Percentiles rank a stretch among this genome's conserved stretches.
Conservation (phyloP, 2,797 vertebrate species). For the Molossus molossus region DNA sequence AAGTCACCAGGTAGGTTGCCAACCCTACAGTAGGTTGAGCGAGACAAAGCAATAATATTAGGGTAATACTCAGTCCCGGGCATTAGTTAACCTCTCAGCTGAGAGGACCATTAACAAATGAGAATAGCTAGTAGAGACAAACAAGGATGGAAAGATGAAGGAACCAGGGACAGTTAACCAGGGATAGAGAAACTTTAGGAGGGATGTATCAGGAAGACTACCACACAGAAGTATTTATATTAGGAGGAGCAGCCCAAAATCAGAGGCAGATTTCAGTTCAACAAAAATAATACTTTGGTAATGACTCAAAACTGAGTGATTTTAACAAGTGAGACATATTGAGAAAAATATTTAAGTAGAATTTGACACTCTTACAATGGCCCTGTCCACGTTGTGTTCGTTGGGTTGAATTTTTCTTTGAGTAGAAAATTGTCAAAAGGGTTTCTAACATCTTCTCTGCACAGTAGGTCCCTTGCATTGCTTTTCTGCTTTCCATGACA, state of each 20-base stretch:
- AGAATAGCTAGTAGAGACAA: background rate
- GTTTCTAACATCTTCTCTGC: background rate
- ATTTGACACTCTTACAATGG: background rate
- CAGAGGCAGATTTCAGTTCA: slow-evolving; percentile 49
- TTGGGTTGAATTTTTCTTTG: slow-evolving; percentile 51
- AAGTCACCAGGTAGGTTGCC: background rate
- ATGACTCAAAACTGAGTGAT: background rate
- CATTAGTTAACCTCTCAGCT: background rate
- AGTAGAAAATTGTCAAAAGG: background rate
- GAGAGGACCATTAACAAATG: background rate
- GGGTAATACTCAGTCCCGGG: background rate
- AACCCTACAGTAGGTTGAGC: background rate
- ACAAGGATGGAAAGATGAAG: background rate
- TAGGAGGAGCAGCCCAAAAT: background rate
- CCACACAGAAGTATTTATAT: background rate
- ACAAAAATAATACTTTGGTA: background rate
- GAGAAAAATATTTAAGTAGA: slow-evolving; percentile 42
- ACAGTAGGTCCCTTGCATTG: background rate
- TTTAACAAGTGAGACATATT: slow-evolving; percentile 19
- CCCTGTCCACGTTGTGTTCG: background rate
- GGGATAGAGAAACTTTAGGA: background rate
- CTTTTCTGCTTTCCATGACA: background rate
- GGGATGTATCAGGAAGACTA: background rate
- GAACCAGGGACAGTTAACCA: background rate
- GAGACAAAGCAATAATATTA: background rate